Evolutionary conservation across 2,888 invertebrate genomes (phyloP), one percentile per base, ranked within the genome.

Genomic region (Beris morrisii): DNA sequence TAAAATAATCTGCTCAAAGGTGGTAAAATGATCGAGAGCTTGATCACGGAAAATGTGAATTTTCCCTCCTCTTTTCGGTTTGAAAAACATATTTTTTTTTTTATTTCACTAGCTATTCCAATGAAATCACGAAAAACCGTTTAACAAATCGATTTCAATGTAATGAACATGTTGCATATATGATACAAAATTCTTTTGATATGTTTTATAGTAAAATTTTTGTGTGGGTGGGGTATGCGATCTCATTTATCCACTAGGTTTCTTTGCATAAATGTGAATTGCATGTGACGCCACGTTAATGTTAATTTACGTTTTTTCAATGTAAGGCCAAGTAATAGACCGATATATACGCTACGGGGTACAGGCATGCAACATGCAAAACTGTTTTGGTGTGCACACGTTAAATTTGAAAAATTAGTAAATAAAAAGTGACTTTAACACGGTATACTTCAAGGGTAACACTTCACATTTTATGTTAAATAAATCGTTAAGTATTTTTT

Each of bases 391-490:
- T 22, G 13, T 28, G 30, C 7, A 15, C 59, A 32, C 31, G 59
- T 43, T 59, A 15, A 56, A 48, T 59, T 30, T 48, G 50, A 31
- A 59, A 59, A 48, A 59, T 59, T 46, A 15, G 32, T 46, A 48
- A 13, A 12, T 48, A 31, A 12, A 12, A 28, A 48, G 22, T 50
- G 2, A 52, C 15, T 22, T 12, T 28, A 31, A 12, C 30, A 52
- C 52, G 61, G 52, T 15, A 50, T 28, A 52, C 52, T 61, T 61
- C 61, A 61, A 61, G 61, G 61, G 61, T 61, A 61, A 61, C 61
- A 61, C 61, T 61, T 50, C 6, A 52, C 22, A 11, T 52, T 12
- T 46, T 38, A 61, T 61, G 61, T 38, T 61, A 43, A 61, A 43
- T 61, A 50, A 61, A 61, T 61, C 52, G 61, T 61, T 13, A 59